phyloP scores from a whole-genome alignment of 1,140 invertebrate species.

The Drosophila sulfurigaster region DNA sequence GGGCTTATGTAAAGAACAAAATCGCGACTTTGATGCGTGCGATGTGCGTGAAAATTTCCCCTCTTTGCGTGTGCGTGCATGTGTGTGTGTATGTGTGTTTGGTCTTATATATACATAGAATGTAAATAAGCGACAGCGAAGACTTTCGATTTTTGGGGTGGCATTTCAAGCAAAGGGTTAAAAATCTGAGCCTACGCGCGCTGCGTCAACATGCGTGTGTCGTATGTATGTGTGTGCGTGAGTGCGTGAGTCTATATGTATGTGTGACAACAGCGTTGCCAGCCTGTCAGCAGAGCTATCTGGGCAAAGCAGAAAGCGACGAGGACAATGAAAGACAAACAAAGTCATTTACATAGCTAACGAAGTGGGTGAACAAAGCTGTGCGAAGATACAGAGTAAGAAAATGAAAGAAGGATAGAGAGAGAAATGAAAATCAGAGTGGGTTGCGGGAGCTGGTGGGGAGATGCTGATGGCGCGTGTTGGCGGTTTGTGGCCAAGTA shows the following conservation, averaged over 20 bases:
- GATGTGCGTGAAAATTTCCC: slow-evolving; percentile 77
- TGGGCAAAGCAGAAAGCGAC: slow-evolving; percentile 41
- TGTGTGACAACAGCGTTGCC: slow-evolving; percentile 67
- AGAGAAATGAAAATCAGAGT: neutral
- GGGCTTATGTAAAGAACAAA: slow-evolving; percentile 44
- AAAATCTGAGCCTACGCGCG: slow-evolving; percentile 71
- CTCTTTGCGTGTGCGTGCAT: slow-evolving; percentile 46
- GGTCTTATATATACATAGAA: slow-evolving; percentile 54
- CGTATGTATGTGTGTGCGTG: slow-evolving; percentile 29
- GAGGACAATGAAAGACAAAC: slow-evolving; percentile 65
- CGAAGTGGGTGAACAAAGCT: slow-evolving; percentile 74
- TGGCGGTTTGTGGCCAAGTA: slow-evolving; percentile 62
- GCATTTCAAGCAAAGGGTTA: slow-evolving; percentile 65
- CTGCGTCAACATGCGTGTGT: slow-evolving; percentile 65
- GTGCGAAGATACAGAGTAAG: slow-evolving; percentile 1
- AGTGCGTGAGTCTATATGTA: slow-evolving; percentile 17
- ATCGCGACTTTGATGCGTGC: slow-evolving; percentile 68
- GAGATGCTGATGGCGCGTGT: slow-evolving; percentile 50
- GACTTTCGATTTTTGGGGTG: slow-evolving; percentile 58
- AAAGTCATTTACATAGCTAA: slow-evolving; percentile 82
- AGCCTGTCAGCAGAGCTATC: slow-evolving; percentile 66
- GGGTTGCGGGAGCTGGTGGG: slow-evolving; percentile 9
- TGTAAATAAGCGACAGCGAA: slow-evolving; percentile 33
- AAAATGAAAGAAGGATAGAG: neutral
- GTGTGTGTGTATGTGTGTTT: slow-evolving; percentile 22